A percentile compares a stretch with the other conserved stretches of the same genome.
phyloP scores from a whole-genome alignment of 2,888 invertebrate species.

The Idaea biselata region DNA sequence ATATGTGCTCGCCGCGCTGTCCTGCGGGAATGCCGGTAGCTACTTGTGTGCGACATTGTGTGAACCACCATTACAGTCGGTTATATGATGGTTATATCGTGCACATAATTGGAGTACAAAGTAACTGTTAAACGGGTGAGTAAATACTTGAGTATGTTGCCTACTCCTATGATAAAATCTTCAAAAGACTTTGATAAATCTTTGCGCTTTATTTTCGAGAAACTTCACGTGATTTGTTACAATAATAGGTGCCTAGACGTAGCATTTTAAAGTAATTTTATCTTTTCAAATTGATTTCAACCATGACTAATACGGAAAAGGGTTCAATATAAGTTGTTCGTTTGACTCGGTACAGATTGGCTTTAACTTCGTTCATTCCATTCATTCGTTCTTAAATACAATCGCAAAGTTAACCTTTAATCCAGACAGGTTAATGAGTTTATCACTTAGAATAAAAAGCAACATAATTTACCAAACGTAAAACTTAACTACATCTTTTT shows the following conservation, averaged over 20 bases:
- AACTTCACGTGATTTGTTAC: background rate
- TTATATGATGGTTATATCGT: background rate
- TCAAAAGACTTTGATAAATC: background rate
- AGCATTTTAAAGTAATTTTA: background rate
- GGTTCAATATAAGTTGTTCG: background rate
- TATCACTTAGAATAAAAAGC: slow-evolving; percentile 18
- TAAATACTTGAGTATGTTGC: background rate
- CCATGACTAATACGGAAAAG: background rate
- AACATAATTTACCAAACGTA: background rate
- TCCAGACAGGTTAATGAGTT: slow-evolving; percentile 32
- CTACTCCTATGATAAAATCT: background rate
- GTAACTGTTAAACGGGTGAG: background rate
- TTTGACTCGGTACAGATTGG: background rate
- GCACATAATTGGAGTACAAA: background rate
- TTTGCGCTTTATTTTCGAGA: background rate
- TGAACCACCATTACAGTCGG: background rate
- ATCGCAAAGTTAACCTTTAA: slow-evolving; percentile 22
- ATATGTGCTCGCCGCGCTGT: background rate
- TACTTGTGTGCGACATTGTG: background rate
- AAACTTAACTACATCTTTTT: slow-evolving; percentile 11
- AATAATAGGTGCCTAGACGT: background rate
- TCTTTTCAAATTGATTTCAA: background rate
- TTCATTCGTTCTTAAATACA: slow-evolving; percentile 4
- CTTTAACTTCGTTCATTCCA: background rate
- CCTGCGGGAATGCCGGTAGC: background rate